Base-by-base conservation (phyloP, 1,140 invertebrate species). In the Magallana ariakensis region DNA sequence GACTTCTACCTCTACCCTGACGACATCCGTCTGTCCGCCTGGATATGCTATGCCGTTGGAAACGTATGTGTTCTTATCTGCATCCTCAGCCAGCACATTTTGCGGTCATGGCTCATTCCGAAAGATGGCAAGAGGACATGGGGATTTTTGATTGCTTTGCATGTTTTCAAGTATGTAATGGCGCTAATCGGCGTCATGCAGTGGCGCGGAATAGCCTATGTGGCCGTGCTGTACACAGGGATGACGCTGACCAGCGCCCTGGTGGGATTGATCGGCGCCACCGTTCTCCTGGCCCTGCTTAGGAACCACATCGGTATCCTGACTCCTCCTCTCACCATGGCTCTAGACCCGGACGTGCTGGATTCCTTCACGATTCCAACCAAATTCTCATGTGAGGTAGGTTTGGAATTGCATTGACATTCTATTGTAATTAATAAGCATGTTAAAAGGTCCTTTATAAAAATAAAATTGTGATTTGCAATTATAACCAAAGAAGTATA, bases 311-410 rank as follows among this genome's bases (percentile, higher is more conserved):
- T 82, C 10, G 80, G 80, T n/a, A 82, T 56, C 16, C 15, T 82
- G 10, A 55, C 54, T 13, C 80, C 80, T 54, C 80, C 80, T n/a
- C 80, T 82, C 46, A 82, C 80, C 5, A 55, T 82, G 46, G 80
- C 46, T 1, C 33, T 82, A 55, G 80, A 82, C 19, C 80, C 80
- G 19, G 80, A 16, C 55, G 80, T 82, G 2, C 13, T 19, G 46
- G 54, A 56, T 54, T 82, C 46, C 33, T 82, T 82, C 80, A 55
- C 10, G 13, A 82, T 82, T n/a, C 80, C 46, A n/a, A 82, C 80
- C 46, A 82, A 56, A 53, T 82, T 82, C 16, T 82, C 80, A 10
- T 55, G 46, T 82, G 46, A 82, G 80, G 80, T 82, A 82, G 15
- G n/a, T 82, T 16, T 62, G 33, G 33, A 46, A 46, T 46, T 46